Conservation (phyloP, 2,888 invertebrate species). For the Morpho achilles region DNA sequence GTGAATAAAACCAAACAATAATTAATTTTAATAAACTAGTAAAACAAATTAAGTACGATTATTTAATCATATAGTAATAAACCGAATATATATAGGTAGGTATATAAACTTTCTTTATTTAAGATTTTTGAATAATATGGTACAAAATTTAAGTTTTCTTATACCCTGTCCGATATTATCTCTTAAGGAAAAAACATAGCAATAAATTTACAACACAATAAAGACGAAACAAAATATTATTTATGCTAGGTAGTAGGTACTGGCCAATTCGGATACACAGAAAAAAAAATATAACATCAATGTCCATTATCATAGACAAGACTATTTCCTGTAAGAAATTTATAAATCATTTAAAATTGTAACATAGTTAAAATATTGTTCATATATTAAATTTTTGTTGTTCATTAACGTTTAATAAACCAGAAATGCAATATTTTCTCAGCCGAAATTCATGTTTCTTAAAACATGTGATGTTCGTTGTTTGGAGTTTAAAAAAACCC, state of each 20-base stretch:
- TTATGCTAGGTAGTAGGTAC: not conserved
- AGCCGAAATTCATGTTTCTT: constrained; percentile 38
- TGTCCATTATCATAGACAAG: constrained; percentile 25
- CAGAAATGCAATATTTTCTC: constrained; percentile 61
- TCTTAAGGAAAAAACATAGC: too few species aligned
- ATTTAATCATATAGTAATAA: too few species aligned
- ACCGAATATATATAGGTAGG: too few species aligned
- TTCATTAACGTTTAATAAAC: constrained; percentile 33
- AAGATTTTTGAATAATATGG: too few species aligned
- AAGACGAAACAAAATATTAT: not conserved
- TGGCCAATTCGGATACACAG: not conserved
- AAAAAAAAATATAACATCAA: constrained; percentile 2
- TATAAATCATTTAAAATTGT: constrained; percentile 15
- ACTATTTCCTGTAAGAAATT: constrained; percentile 29
- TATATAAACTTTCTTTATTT: too few species aligned
- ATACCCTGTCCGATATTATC: too few species aligned
- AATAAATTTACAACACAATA: too few species aligned
- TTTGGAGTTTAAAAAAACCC: constrained; percentile 59
- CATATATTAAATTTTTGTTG: constrained; percentile 10
- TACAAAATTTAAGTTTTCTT: too few species aligned
- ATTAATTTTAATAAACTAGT: too few species aligned
- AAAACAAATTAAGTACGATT: too few species aligned
- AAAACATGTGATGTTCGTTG: constrained; percentile 48
- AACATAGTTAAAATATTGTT: constrained; percentile 1
- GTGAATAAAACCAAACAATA: too few species aligned